phyloP scores from a whole-genome alignment of 1,140 invertebrate species.

The Eupristina koningsbergeri region DNA sequence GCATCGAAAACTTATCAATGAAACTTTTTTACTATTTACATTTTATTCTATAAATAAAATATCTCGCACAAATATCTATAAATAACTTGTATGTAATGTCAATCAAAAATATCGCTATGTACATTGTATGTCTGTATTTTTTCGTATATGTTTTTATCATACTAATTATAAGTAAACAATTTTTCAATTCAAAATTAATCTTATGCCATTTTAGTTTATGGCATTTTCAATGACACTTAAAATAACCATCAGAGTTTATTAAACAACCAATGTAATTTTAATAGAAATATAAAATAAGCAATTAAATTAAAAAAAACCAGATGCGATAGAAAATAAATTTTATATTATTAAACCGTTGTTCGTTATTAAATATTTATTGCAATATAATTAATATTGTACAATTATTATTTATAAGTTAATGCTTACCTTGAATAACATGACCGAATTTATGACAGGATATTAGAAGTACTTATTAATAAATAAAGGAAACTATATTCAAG shows the following conservation, averaged over 20 bases:
- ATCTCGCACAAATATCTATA: neutral
- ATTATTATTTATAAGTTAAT: neutral
- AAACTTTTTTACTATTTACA: neutral
- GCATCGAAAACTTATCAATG: neutral
- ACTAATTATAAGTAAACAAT: neutral
- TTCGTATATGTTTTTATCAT: neutral
- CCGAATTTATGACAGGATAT: no score
- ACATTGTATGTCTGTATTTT: neutral
- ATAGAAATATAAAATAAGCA: neutral
- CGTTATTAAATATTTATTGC: neutral
- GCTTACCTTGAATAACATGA: no score
- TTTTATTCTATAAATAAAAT: slow-evolving; percentile 13
- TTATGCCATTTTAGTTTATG: neutral
- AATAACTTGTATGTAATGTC: neutral
- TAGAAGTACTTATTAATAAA: no score
- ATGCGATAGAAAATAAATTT: neutral
- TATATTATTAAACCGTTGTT: neutral
- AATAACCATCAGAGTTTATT: neutral
- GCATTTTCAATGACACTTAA: neutral
- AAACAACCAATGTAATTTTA: neutral
- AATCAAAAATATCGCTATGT: neutral
- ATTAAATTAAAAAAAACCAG: neutral
- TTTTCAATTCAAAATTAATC: neutral
- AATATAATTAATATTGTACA: neutral
- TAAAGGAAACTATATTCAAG: neutral